Base-by-base conservation (phyloP, 53 echinoderm and acorn worm genomes). In the Pentamera pediparva region DNA sequence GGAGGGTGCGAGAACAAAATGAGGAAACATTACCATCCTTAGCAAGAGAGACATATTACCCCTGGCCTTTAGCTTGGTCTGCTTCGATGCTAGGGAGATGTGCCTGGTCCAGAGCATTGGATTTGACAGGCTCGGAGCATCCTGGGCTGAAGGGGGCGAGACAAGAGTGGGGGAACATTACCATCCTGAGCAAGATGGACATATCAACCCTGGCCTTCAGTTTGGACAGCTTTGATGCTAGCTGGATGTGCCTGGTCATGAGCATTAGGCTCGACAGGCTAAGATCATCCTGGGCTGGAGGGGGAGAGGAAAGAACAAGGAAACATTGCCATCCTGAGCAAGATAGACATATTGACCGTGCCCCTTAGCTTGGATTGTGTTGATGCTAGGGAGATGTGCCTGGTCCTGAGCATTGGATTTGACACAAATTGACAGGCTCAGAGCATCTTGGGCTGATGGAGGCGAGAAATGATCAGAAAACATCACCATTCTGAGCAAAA, bases 201-300 rank as follows among this genome's bases (percentile, higher is more conserved):
- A n/a, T n/a, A n/a, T n/a, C n/a, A n/a, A n/a, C n/a, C n/a, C n/a
- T 84, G 72, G 95, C 95, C 62, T 94, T 94, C 65, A 84, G 67
- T 59, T 94, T 94, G 48, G 95, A 87, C 25, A 87, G 87, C 37
- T 80, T 67, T 18, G 90, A 76, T 22, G 95, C 95, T 4, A 81
- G 85, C 7, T 65, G n/a, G 28, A 94, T 53, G 15, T 87, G 83
- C 15, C 95, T 87, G 22, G 95, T 90, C 11, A 87, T 78, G 41
- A 94, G 57, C 90, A 90, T 94, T 37, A 90, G 95, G 41, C 90
- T 90, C 40, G n/a, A n/a, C n/a, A 87, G 60, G 25, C 87, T 35
- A 15, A 94, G 64, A 32, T 90, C 95, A 77, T 94, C 90, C 56
- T 84, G 77, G 48, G 95, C 95, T 94, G 83, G 67, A 4, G 32